Conservation (phyloP, 2,888 invertebrate species). For the Chrysina gloriosa region DNA sequence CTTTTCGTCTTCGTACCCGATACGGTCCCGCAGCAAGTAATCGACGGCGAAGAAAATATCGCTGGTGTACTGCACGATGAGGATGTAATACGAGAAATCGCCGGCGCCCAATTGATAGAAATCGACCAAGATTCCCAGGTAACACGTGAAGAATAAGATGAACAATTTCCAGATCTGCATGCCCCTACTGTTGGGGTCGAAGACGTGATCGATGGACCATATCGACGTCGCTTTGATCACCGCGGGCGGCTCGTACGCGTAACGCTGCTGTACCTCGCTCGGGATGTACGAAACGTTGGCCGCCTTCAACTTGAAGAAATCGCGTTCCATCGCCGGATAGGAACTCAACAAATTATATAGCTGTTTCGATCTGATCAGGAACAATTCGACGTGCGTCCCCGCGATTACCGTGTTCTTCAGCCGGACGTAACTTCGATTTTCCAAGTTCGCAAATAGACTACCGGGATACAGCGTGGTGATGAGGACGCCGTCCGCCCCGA, state of each 20-base stretch:
- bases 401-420: slow-evolving; percentile 40
- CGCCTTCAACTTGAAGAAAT: slow-evolving; percentile 15
- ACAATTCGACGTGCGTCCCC: slow-evolving; percentile 40
- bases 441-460: slow-evolving; percentile 46
- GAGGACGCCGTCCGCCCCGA: slow-evolving; percentile 43
- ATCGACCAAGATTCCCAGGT: slow-evolving; percentile 40
- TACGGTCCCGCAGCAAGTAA: slow-evolving; percentile 36
- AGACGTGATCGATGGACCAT: not conserved
- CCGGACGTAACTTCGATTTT: slow-evolving; percentile 28
- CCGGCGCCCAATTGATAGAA: slow-evolving; percentile 43
- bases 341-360: slow-evolving; percentile 24
- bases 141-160: slow-evolving; percentile 41
- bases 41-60: slow-evolving; percentile 43
- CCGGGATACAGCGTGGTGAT: slow-evolving; percentile 42
- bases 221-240: not conserved
- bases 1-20: slow-evolving; percentile 40
- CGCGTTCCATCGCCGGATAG: slow-evolving; percentile 12
- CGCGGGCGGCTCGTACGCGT: no score
- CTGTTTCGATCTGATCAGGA: slow-evolving; percentile 28
- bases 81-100: slow-evolving; percentile 8
- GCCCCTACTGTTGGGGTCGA: slow-evolving; percentile 27
- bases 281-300: slow-evolving; percentile 32
- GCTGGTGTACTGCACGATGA: slow-evolving; percentile 41
- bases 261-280: not conserved
- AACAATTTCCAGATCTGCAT: slow-evolving; percentile 37